Percentiles rank a stretch among this genome's conserved stretches.
These are phyloP conservation scores for Toxotes lorentzi DNA, from an alignment of 2,797 vertebrate genomes.

Conservation along the genomic window DNA sequence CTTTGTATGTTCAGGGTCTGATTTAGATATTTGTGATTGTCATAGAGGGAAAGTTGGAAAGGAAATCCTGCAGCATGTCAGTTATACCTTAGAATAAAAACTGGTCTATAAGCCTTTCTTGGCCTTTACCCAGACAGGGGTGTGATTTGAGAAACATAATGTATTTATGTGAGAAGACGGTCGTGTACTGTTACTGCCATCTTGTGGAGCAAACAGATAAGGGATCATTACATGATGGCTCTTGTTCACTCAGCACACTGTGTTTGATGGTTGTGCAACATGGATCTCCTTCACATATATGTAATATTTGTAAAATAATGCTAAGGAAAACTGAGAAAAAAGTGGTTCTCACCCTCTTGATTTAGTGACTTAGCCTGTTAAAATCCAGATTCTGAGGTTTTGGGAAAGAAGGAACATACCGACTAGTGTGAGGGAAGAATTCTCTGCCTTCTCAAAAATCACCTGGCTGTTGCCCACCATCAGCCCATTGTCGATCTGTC, in stretches of 20 bases:
- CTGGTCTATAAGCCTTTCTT: not conserved
- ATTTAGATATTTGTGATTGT: not conserved
- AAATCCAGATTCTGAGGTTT: not conserved
- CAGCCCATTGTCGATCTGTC: conserved; percentile 94
- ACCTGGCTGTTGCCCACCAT: conserved; percentile 97
- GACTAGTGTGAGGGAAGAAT: conserved; percentile 93
- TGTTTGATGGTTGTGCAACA: not conserved
- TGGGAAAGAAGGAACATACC: conserved; percentile 84
- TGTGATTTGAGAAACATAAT: not conserved
- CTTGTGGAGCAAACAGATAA: conserved; percentile 51
- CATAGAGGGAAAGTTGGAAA: not conserved
- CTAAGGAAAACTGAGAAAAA: not conserved
- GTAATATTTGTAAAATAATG: not conserved
- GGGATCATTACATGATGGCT: too few species aligned
- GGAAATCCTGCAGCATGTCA: not conserved
- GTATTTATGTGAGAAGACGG: not conserved
- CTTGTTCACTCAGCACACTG: not conserved
- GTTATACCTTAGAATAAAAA: too few species aligned
- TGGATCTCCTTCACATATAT: not conserved
- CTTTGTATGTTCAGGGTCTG: not conserved
- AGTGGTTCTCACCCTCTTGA: not conserved
- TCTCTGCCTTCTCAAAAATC: conserved; percentile 97
- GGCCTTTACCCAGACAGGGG: not conserved
- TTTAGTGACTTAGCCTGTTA: not conserved
- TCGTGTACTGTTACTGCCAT: conserved; percentile 57